Percentiles rank a stretch among this genome's conserved stretches.
These are phyloP conservation scores for Apodemia mormo DNA, from an alignment of 2,888 invertebrate species.

Conservation along the genomic window DNA sequence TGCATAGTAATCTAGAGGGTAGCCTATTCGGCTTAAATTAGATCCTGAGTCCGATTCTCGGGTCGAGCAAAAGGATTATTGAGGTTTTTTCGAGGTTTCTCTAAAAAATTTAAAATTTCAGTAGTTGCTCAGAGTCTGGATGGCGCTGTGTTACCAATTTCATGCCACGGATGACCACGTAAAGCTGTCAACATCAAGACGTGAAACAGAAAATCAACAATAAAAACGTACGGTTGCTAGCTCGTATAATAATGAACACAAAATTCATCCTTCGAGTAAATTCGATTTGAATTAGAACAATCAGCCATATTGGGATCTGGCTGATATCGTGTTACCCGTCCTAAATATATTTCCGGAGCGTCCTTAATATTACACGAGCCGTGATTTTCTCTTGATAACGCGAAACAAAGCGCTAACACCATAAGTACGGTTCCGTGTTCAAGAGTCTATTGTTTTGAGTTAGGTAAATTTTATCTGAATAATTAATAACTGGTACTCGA, in stretches of 20 bases:
- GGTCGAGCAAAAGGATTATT: no score
- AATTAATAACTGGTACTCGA: not conserved
- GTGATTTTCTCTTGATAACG: not conserved
- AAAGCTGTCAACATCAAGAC: no score
- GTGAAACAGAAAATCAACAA: no score
- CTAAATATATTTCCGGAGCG: not conserved
- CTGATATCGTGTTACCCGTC: not conserved
- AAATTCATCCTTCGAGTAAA: not conserved
- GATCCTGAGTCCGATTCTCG: no score
- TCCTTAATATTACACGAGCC: not conserved
- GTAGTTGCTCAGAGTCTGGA: no score
- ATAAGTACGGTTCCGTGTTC: not conserved
- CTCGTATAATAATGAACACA: not conserved
- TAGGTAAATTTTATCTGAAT: not conserved
- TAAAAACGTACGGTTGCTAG: no score
- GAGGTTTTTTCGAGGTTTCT: no score
- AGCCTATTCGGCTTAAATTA: no score
- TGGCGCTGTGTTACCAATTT: no score
- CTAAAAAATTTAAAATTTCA: no score
- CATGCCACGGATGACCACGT: no score
- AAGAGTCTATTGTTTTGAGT: not conserved
- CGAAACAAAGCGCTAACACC: not conserved
- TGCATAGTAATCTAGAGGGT: no score
- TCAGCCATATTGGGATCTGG: conserved; percentile 7
- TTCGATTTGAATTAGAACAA: not conserved